phyloP scores from a whole-genome alignment of 1,140 invertebrate species.

The Mya arenaria region DNA sequence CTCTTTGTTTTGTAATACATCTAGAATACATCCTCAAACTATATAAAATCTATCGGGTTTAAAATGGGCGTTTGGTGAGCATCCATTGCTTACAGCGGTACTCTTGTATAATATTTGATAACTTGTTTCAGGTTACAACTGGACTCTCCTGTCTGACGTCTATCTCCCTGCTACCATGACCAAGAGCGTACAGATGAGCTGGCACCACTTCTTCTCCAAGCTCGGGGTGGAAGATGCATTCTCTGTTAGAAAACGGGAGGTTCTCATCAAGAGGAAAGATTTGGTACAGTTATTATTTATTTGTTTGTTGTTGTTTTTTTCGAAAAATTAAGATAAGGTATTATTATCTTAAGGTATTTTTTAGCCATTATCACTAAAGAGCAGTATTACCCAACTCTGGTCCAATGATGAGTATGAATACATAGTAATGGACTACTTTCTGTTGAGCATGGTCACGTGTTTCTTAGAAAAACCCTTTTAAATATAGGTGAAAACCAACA shows the following conservation, averaged over 20 bases:
- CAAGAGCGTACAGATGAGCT: slow-evolving; percentile 48
- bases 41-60: not conserved
- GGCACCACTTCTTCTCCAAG: slow-evolving; percentile 74
- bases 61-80: too few relatives aligned
- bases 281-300: too few relatives aligned
- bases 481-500: too few relatives aligned
- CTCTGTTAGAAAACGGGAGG: slow-evolving; percentile 53
- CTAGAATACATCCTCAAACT: too few relatives aligned
- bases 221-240: slow-evolving; percentile 75
- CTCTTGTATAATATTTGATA: not conserved
- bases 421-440: slow-evolving; percentile 29
- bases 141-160: slow-evolving; percentile 68
- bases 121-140: slow-evolving; percentile 74
- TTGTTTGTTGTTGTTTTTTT: too few relatives aligned
- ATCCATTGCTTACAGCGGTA: too few relatives aligned
- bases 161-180: slow-evolving; percentile 64
- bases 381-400: not conserved
- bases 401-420: slow-evolving; percentile 14
- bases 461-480: too few relatives aligned
- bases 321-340: too few relatives aligned
- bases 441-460: too few relatives aligned
- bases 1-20: not conserved
- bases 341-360: too few relatives aligned
- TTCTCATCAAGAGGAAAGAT: slow-evolving; percentile 49
- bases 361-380: slow-evolving; percentile 7